Percentiles rank a stretch among this genome's conserved stretches.
Conservation (phyloP, 2,113 vertebrate species). For the Brachypteracias leptosomus region DNA sequence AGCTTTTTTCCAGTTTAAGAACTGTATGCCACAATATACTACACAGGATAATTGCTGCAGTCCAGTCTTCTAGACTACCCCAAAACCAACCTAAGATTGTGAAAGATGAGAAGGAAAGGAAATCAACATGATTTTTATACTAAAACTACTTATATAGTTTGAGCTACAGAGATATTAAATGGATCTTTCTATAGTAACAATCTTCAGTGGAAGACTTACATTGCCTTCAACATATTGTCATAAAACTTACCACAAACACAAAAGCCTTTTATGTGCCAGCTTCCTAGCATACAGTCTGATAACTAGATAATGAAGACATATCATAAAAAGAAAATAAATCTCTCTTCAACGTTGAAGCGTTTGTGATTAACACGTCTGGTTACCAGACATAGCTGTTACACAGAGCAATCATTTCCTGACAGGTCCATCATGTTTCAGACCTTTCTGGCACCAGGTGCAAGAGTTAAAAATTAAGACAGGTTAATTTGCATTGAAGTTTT, state of each 20-base stretch:
- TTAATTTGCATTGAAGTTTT: constrained; percentile 71
- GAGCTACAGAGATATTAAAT: not conserved
- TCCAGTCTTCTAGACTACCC: not conserved
- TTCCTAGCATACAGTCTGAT: constrained; percentile 27
- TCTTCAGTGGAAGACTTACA: not conserved
- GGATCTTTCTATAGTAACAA: not conserved
- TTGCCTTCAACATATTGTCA: not conserved
- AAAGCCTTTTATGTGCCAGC: not conserved
- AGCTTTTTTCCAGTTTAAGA: not conserved
- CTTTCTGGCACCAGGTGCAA: not conserved
- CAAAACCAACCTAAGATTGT: not conserved
- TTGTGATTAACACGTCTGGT: constrained; percentile 55
- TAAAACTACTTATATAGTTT: not conserved
- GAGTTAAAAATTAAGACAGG: constrained; percentile 34
- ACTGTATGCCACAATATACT: not conserved
- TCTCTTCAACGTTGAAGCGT: constrained; percentile 1
- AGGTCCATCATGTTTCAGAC: constrained; percentile 69
- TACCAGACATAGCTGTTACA: constrained; percentile 37
- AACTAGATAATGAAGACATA: constrained; percentile 51
- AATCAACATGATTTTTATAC: not conserved
- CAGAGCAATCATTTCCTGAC: constrained; percentile 66
- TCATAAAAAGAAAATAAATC: constrained; percentile 46
- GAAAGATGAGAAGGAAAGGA: not conserved
- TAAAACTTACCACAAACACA: constrained; percentile 7
- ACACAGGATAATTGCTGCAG: not conserved